Evolutionary conservation across 2,113 vertebrate species (phyloP).

Genomic region (Procavia capensis): DNA sequence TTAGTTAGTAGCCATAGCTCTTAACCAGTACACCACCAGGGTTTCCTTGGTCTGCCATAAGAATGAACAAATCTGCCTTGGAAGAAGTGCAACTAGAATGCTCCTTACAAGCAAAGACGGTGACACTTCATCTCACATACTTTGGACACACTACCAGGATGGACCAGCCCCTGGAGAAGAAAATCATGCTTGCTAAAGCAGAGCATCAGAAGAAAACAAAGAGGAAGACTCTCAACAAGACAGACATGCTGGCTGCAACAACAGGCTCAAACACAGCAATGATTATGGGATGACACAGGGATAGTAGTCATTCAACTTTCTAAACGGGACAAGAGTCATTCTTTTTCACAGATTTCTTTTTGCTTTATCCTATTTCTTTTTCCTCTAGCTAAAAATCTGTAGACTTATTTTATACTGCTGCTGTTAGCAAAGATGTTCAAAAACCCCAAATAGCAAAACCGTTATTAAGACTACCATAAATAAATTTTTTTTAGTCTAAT

Average conservation of each 20-base stretch:
- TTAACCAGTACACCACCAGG: too few species aligned
- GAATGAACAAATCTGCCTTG: background rate
- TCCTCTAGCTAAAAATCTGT: background rate
- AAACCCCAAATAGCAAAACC: constrained; percentile 18
- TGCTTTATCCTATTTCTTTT: background rate
- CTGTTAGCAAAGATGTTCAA: background rate
- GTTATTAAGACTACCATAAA: constrained; percentile 20
- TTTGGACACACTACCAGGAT: background rate
- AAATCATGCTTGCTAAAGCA: background rate
- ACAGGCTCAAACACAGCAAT: background rate
- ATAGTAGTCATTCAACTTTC: too few species aligned
- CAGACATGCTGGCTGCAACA: background rate
- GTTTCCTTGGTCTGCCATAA: too few species aligned
- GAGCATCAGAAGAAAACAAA: background rate
- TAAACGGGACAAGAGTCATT: background rate
- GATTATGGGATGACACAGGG: background rate
- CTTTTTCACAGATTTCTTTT: background rate
- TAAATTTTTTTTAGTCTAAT: constrained; percentile 49
- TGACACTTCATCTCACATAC: background rate
- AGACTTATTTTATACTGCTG: background rate
- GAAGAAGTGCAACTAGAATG: background rate
- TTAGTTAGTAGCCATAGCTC: too few species aligned
- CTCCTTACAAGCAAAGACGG: background rate
- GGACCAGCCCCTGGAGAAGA: background rate
- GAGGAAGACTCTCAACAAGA: background rate